Evolutionary conservation across 2,113 vertebrate species (phyloP).

Genomic region (Microcebus murinus): DNA sequence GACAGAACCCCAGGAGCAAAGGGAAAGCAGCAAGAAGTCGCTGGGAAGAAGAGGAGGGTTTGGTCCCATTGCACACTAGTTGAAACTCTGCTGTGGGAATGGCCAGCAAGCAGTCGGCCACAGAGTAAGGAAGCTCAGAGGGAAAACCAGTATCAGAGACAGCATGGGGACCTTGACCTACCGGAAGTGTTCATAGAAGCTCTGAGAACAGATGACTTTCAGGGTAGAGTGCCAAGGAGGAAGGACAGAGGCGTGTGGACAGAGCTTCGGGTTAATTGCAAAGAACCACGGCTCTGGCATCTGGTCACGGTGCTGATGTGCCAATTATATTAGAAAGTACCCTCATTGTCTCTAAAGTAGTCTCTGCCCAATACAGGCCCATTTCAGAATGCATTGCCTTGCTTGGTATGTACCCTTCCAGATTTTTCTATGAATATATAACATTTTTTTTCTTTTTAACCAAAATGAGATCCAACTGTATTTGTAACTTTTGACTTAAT

Average conservation of each 20-base stretch:
- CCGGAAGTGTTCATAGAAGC: not conserved
- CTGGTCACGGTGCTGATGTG: not conserved
- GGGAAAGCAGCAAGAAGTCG: not conserved
- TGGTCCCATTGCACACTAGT: not conserved
- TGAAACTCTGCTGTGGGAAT: not conserved
- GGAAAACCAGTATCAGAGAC: not conserved
- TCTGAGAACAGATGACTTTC: not conserved
- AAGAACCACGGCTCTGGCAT: not conserved
- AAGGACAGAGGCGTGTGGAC: not conserved
- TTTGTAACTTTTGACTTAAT: not conserved
- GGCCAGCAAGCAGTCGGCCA: not conserved
- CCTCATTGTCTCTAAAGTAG: accelerated
- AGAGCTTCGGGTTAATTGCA: no score
- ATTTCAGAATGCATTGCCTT: not conserved
- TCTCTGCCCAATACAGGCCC: not conserved
- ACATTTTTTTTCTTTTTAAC: not conserved
- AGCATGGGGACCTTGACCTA: not conserved
- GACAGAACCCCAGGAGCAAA: not conserved
- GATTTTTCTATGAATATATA: not conserved
- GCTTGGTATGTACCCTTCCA: no score
- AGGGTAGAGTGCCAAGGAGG: not conserved
- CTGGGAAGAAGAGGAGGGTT: not conserved
- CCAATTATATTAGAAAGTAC: not conserved
- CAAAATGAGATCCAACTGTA: not conserved
- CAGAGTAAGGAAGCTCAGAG: not conserved